Percentiles rank a stretch among this genome's conserved stretches.
These are phyloP conservation scores for Megalonaias nervosa DNA, from an alignment of 1,140 invertebrate genomes.

Conservation along the genomic window DNA sequence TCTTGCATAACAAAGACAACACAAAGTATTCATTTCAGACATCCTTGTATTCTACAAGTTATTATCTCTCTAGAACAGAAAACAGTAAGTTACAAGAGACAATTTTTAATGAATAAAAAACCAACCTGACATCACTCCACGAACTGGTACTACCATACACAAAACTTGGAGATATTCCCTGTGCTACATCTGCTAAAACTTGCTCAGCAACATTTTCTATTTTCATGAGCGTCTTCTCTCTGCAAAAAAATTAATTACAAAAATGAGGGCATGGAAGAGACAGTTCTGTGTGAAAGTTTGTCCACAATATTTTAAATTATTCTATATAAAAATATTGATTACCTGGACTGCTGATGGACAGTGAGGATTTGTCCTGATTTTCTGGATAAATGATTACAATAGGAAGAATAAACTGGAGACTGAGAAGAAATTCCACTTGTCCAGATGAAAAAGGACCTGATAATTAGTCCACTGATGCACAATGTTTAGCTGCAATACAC, in stretches of 20 bases:
- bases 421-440: no score
- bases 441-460: no score
- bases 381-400: no score
- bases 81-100: neutral
- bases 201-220: conserved; percentile 15
- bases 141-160: conserved; percentile 14
- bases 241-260: neutral
- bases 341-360: no score
- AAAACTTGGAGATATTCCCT: conserved; percentile 10
- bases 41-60: neutral
- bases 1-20: conserved; percentile 13
- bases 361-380: no score
- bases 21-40: neutral
- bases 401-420: no score
- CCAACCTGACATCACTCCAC: conserved; percentile 26
- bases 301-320: no score
- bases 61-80: neutral
- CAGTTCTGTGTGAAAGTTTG: no score
- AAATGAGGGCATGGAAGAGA: no score
- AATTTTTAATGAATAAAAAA: conserved; percentile 1
- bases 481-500: no score
- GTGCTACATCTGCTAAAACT: conserved; percentile 9
- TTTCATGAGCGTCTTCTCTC: conserved; percentile 12
- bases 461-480: no score
- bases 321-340: no score